Percentiles rank a stretch among this genome's conserved stretches.
Evolutionary conservation across 2,888 invertebrate species (phyloP).

Genomic region (Baccha elongata): DNA sequence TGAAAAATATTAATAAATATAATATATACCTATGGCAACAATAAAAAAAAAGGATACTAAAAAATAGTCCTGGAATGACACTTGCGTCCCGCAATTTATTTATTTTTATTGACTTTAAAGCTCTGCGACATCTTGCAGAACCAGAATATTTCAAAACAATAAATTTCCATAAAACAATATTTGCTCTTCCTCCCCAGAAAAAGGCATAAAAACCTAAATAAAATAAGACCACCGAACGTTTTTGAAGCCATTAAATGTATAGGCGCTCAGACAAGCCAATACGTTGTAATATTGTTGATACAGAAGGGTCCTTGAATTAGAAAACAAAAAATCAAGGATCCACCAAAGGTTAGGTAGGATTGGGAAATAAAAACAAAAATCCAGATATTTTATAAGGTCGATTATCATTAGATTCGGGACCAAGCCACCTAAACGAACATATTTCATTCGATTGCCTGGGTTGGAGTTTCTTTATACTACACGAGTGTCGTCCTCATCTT

Average conservation of each 20-base stretch:
- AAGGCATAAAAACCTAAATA: conserved; percentile 52
- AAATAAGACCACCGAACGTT: conserved; percentile 60
- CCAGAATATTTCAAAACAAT: conserved; percentile 53
- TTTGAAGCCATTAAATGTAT: conserved; percentile 61
- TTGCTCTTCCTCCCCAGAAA: conserved; percentile 27
- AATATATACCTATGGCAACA: not conserved
- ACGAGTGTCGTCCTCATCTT: not conserved
- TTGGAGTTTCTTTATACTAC: conserved; percentile 1
- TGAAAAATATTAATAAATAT: not conserved
- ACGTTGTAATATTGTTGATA: conserved; percentile 37
- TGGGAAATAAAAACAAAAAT: conserved; percentile 7
- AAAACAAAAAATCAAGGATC: not conserved
- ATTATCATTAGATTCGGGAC: conserved; percentile 70
- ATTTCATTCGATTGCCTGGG: conserved; percentile 54
- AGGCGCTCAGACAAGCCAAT: conserved; percentile 60
- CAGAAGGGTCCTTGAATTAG: conserved; percentile 34
- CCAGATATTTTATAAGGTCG: conserved; percentile 67
- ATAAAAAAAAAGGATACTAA: conserved; percentile 47
- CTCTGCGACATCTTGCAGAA: conserved; percentile 66
- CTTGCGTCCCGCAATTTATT: conserved; percentile 70
- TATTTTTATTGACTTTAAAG: conserved; percentile 71
- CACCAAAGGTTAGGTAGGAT: conserved; percentile 6
- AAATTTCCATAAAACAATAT: conserved; percentile 68
- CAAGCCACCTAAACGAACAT: conserved; percentile 37
- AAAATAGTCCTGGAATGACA: conserved; percentile 63